Evolutionary conservation across 1,140 invertebrate genomes (phyloP).

Genomic region (Microplitis demolitor): DNA sequence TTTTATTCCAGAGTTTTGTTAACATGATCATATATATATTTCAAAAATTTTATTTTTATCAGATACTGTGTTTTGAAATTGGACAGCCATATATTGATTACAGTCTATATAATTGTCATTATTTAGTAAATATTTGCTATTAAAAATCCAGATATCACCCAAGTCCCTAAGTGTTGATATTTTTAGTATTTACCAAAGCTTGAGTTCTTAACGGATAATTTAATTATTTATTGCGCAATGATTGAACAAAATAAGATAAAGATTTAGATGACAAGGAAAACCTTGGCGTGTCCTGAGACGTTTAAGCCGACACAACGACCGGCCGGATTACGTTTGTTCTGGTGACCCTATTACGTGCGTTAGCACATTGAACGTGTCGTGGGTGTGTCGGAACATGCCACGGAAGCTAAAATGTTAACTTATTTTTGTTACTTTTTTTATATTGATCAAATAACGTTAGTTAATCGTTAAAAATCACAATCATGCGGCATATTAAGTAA

Average conservation of each 20-base stretch:
- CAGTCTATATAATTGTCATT: no score
- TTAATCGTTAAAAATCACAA: no score
- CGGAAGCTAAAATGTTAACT: slow-evolving; percentile 1
- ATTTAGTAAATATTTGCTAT: no score
- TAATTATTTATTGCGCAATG: slow-evolving; percentile 1
- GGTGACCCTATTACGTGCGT: slow-evolving; percentile 29
- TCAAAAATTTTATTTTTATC: no score
- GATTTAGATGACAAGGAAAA: slow-evolving; percentile 39
- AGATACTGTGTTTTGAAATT: no score
- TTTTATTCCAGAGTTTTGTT: no score
- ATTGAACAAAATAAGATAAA: slow-evolving; percentile 30
- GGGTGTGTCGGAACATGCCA: slow-evolving; percentile 19
- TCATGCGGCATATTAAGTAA: no score
- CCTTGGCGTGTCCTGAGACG: slow-evolving; percentile 8
- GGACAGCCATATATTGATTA: no score
- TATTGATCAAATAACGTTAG: neutral
- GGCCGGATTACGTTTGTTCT: slow-evolving; percentile 31
- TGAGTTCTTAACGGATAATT: neutral
- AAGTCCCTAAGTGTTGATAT: no score
- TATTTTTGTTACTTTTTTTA: neutral
- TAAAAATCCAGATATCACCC: no score
- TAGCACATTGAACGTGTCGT: slow-evolving; percentile 16
- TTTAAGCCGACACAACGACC: slow-evolving; percentile 17
- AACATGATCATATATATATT: no score
- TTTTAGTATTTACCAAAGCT: no score